Base-by-base conservation (phyloP, 2,113 vertebrate species). In the Pyrgilauda ruficollis region DNA sequence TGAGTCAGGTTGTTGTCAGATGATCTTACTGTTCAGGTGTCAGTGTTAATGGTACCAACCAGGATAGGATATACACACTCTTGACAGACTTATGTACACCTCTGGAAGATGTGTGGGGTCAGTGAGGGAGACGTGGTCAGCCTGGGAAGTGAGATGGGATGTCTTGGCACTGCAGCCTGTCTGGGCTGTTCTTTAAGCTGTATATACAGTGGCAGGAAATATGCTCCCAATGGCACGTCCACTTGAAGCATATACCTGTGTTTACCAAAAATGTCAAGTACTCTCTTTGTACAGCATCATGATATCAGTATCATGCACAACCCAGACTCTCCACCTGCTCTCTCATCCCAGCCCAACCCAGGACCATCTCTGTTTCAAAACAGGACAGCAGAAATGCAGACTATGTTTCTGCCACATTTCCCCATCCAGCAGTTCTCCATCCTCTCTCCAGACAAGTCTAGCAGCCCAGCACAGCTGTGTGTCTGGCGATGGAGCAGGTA, bases 191-290 rank as follows among this genome's bases (percentile, higher is more conserved):
- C 47, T 59, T 82, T 67, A 79, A 50, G 66, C 41, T 43, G 15
- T 4, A 14, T 21, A 20, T 15, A 30, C 58, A 50, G 64, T 18
- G 27, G 28, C 28, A 79, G 35, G 33, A 83, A 37, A 37, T 35
- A 19, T 0, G 4, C 24, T 61, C 37, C 28, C 44, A 52, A 52
- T 15, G 64, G 7, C 17, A 33, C 0, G 0, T 75, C 75, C 16
- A 19, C 44, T 64, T 50, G 27, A 96, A 61, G 39, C 31, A 11
- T 15, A 59, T 9, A 35, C 13, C 10, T 53, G 30, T 17, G 7
- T 37, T 80, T 49, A 37, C 12, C 7, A 87, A 56, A 88, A 90
- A 15, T 13, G 28, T n/a, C 53, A 76, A n/a, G 35, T 21, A 41
- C 14, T 43, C 3, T 75, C 14, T 73, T 0, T 0, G 15, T 17